These are phyloP conservation scores for Anticlea derivata DNA, from an alignment of 2,888 invertebrate species.

Conservation along the genomic window DNA sequence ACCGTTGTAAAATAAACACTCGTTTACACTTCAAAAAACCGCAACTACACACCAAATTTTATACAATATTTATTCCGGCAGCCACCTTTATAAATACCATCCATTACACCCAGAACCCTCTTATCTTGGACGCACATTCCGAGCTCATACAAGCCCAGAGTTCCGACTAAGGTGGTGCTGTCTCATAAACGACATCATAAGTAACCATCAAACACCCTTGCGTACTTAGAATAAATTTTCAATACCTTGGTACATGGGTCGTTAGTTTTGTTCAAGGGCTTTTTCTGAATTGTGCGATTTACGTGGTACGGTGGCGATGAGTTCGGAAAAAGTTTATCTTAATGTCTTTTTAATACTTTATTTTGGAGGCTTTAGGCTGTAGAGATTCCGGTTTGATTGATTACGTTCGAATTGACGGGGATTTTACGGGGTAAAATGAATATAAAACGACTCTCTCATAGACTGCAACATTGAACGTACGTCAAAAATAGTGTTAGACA, in stretches of 20 bases:
- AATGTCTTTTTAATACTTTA: constrained; percentile 76
- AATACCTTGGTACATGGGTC: constrained; percentile 68
- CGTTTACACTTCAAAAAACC: constrained; percentile 71
- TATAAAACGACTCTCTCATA: too few species aligned
- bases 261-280: constrained; percentile 75
- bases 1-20: constrained; percentile 71
- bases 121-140: constrained; percentile 14
- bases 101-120: constrained; percentile 46
- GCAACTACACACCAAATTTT: constrained; percentile 64
- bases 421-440: constrained; percentile 35
- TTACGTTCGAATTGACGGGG: constrained; percentile 37
- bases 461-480: too few species aligned
- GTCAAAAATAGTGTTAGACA: too few species aligned
- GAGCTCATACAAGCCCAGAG: constrained; percentile 30
- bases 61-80: constrained; percentile 60
- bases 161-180: constrained; percentile 49
- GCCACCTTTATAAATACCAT: constrained; percentile 48
- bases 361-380: constrained; percentile 46
- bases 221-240: constrained; percentile 82
- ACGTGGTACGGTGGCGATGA: constrained; percentile 45
- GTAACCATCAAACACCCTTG: constrained; percentile 71
- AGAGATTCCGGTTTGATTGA: constrained; percentile 57
- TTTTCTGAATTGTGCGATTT: constrained; percentile 54
- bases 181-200: constrained; percentile 66
- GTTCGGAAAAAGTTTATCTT: constrained; percentile 52